Evolutionary conservation across 2,113 vertebrate species (phyloP), one percentile per base, ranked within the genome.

Genomic region (Prionailurus viverrinus): DNA sequence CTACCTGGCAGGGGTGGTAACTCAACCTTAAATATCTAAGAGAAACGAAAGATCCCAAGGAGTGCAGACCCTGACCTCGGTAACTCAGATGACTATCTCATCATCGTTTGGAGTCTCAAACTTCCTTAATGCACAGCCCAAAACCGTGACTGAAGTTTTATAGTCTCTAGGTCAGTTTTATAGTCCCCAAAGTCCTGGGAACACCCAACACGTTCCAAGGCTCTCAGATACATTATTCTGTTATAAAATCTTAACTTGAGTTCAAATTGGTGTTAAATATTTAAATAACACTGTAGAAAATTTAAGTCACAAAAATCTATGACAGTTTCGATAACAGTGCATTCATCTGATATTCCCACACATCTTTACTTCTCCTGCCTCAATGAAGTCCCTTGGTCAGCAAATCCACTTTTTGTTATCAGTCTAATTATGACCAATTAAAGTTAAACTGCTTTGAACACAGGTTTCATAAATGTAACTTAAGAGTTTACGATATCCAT

Each of bases 391-490:
- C 36, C 41, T 68, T 88, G 39, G 45, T 97, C 73, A 65, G 51
- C 36, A 91, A 90, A 45, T 74, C 90, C 66, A 76, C 36, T 94
- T 82, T 65, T 71, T 61, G 13, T 36, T 76, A 13, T 66, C 85
- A 89, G n/a, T 69, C 82, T 92, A 96, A 96, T 89, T 80, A 89
- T 88, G 33, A n/a, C 29, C 5, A 25, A 92, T 82, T 83, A 80
- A 95, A 94, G 55, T 83, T 92, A 83, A 80, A 92, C 39, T 85
- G 85, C 39, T 95, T 55, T 93, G 33, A 95, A 95, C 23, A 68
- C 14, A 19, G 48, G 48, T 76, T 98, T 96, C 71, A 97, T 86
- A 89, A 97, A 87, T 41, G 27, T 86, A 79, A 95, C 31, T n/a
- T n/a, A 23, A 82, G 36, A 81, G 39, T 96, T 91, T 83, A 93